Conservation (phyloP, 2,888 invertebrate species). For the Clanis bilineata region DNA sequence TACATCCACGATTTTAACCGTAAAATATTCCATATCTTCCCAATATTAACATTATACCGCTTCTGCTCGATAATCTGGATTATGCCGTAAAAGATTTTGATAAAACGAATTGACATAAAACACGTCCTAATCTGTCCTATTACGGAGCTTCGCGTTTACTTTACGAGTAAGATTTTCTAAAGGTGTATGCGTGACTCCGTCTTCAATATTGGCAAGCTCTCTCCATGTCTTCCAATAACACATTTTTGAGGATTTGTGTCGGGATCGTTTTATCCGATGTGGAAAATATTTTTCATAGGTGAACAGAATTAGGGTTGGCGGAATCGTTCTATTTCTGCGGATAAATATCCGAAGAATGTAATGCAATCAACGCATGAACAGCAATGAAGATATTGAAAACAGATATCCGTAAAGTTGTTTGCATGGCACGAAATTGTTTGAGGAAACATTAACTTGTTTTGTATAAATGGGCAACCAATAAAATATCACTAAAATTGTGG, state of each 20-base stretch:
- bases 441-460: slow-evolving; percentile 29
- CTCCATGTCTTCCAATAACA: slow-evolving; percentile 49
- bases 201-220: slow-evolving; percentile 41
- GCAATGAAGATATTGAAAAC: neutral
- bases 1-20: neutral
- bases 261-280: slow-evolving; percentile 53
- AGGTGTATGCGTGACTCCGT: slow-evolving; percentile 35
- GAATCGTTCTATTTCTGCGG: slow-evolving; percentile 22
- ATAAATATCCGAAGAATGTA: neutral
- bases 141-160: slow-evolving; percentile 38
- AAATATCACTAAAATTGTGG: slow-evolving; percentile 57
- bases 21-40: neutral
- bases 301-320: slow-evolving; percentile 50
- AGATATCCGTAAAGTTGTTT: neutral
- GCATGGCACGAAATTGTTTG: neutral
- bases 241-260: slow-evolving; percentile 63
- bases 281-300: slow-evolving; percentile 52
- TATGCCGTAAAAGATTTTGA: slow-evolving; percentile 1
- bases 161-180: slow-evolving; percentile 30
- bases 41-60: neutral
- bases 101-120: slow-evolving; percentile 22
- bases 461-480: slow-evolving; percentile 46
- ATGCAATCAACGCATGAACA: neutral
- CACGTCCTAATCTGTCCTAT: slow-evolving; percentile 34
- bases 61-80: neutral